Evolutionary conservation across 92 coral and sea anemone genomes (phyloP), one percentile per base, ranked within the genome.

Genomic region (Porites cylindrica): DNA sequence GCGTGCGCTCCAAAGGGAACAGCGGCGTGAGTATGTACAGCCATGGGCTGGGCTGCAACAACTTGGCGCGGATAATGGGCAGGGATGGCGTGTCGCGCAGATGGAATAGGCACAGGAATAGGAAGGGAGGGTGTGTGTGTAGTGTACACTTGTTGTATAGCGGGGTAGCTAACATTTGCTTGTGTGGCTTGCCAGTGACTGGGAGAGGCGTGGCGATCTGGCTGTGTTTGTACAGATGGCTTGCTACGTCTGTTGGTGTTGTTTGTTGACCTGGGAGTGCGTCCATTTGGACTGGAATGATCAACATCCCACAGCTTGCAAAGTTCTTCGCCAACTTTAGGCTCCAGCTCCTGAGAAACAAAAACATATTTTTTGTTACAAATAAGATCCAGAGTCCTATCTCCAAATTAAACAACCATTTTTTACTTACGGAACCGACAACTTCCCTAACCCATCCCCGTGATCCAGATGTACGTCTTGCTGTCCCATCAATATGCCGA

Each of bases 61-160:
- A 93, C 91, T 51, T 86, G 82, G 58, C 91, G 95, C 8, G 97
- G 76, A 72, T 88, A 93, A 4, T 96, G 86, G 47, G 94, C 96
- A 51, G 91, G 94, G 78, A 95, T 87, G 29, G 94, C 69, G 58
- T 93, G 93, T 76, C 92, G 98, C 29, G 91, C 90, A 1, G 97
- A 79, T 65, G 98, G 88, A 65, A 97, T 83, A 51, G 99, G 99
- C 47, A 97, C 99, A 64, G 99, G 99, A 70, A 96, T 96, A 10
- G 99, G 99, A 96, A 21, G 29, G 63, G 99, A 97, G 11, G 99
- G 96, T 19, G 99, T 91, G 81, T 95, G 99, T 17, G 99, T 84
- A n/a, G 98, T 86, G 72, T 93, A 95, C 78, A 97, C 85, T 75
- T 94, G 99, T 65, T 91, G 90, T n/a, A 91, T 87, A 14, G 92